Base-by-base conservation (phyloP, 23 tunicate genomes). In the Botrylloides violaceus region DNA sequence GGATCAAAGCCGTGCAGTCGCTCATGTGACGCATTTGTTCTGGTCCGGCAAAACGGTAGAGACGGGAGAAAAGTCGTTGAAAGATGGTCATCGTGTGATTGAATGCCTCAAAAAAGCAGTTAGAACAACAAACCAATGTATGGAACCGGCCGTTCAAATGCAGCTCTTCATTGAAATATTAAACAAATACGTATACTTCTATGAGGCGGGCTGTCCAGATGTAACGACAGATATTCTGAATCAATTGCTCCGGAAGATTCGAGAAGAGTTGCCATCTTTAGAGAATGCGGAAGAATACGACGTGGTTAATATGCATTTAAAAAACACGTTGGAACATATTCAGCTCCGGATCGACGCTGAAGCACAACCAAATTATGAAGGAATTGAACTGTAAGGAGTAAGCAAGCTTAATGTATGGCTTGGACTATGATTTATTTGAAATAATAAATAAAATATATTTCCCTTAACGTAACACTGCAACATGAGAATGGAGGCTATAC, bases 1-100 rank as follows among this genome's bases (percentile, higher is more conserved):
- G 15, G 98, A 91, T 63, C 98, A 91, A 57, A 71, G 86, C 9
- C 79, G 98, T 4, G 98, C 98, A 0, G 92, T 91, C 26, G 91
- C 90, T 25, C 86, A 80, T 29, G 92, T 83, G 22, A 62, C 92
- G 32, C 92, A 91, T 63, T 34, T 91, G 19, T 91, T 83, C 47
- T 91, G 98, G 98, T 83, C 92, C 9, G 85, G 98, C 2, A 81
- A 84, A 58, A 87, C 83, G 2, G 35, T 29, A n/a, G 96, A 87
- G 38, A 83, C 82, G 3, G 56, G 56, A 23, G 90, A 39, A 21
- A 5, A 9, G 4, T 21, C 35, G 26, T 66, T 91, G 81, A 81
- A 59, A 47, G 92, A 91, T 71, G 79, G 81, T 15, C 64, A 77
- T 20, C 70, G 90, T 43, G 98, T 91, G 30, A 32, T 81, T 6